Percentiles rank a stretch among this genome's conserved stretches.
Conservation (phyloP, 2,113 vertebrate species). For the Arvicanthis niloticus region DNA sequence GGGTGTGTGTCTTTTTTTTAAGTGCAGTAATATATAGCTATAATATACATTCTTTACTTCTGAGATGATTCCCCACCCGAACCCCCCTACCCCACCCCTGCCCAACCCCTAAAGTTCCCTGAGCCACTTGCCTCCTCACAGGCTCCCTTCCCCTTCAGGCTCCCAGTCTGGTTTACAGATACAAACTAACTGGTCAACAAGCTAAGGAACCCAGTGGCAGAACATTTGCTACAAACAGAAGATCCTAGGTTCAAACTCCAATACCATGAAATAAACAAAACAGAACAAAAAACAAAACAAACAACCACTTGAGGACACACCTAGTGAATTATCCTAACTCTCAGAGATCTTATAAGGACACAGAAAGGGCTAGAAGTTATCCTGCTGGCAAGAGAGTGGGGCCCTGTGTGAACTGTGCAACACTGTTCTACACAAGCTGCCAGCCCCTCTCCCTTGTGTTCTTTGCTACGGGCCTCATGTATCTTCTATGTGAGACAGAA, state of each 20-base stretch:
- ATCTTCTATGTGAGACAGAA: background rate
- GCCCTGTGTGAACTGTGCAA: background rate
- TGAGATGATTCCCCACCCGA: background rate
- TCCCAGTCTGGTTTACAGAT: background rate
- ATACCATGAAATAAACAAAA: too few species aligned
- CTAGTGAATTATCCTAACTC: background rate
- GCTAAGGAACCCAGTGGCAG: background rate
- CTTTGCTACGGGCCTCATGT: background rate
- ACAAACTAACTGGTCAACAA: background rate
- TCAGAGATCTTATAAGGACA: background rate
- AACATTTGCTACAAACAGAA: background rate
- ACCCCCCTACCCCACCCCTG: too few species aligned
- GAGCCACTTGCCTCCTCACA: background rate
- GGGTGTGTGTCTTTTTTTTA: background rate
- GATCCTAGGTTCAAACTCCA: background rate
- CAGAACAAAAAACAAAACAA: background rate
- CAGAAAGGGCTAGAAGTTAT: background rate
- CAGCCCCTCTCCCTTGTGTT: background rate
- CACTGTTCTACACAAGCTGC: background rate
- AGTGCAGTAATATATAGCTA: background rate
- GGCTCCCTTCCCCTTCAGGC: background rate
- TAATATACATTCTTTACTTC: background rate
- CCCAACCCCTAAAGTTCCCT: background rate
- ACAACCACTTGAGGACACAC: background rate
- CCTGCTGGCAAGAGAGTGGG: background rate